Conservation (phyloP, 2,113 vertebrate genomes). For the Plectropomus leopardus region DNA sequence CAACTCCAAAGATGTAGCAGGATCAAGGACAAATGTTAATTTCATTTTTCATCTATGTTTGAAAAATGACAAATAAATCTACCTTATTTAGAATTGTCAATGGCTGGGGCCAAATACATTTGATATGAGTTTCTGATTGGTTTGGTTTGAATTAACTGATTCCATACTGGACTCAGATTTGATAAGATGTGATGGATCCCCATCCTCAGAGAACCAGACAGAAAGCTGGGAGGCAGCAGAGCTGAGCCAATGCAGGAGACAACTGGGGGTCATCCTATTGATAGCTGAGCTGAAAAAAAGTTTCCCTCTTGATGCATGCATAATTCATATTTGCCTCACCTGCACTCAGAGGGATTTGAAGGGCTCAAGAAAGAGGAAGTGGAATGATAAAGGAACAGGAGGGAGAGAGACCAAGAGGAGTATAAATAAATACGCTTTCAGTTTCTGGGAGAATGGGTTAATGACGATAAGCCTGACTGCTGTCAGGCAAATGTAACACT, state of each 20-base stretch:
- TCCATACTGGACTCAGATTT: neutral
- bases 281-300: slow-evolving; percentile 4
- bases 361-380: slow-evolving; percentile 6
- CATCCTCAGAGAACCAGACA: neutral
- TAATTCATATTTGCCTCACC: slow-evolving; percentile 38
- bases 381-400: neutral
- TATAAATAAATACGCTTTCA: slow-evolving; percentile 40
- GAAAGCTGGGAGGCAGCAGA: neutral
- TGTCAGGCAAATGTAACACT: neutral
- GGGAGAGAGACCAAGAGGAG: neutral
- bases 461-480: slow-evolving; percentile 1
- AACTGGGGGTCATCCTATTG: slow-evolving; percentile 24
- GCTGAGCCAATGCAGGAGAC: neutral
- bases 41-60: too few relatives aligned
- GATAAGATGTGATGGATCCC: neutral
- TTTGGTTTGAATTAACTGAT: neutral
- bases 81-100: too few relatives aligned
- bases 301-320: neutral
- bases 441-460: slow-evolving; percentile 14
- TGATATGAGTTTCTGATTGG: neutral
- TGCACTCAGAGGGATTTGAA: neutral
- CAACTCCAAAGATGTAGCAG: too few relatives aligned
- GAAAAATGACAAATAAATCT: too few relatives aligned
- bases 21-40: too few relatives aligned
- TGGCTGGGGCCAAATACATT: neutral